These are phyloP conservation scores for Horisme vitalbata DNA, from an alignment of 2,888 invertebrate species.

Conservation along the genomic window DNA sequence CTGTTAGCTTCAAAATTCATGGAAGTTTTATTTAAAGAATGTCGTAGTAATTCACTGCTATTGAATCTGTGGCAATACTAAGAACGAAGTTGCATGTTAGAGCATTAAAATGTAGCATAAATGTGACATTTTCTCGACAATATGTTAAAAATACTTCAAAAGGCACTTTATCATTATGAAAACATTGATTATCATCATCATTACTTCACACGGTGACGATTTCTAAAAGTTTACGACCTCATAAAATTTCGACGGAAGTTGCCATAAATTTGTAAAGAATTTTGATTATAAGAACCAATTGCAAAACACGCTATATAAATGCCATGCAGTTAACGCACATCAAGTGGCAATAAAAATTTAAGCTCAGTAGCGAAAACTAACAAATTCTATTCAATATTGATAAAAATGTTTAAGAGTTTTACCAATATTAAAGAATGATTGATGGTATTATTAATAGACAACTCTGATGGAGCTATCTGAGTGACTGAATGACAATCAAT, in stretches of 20 bases:
- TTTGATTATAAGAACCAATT: slow-evolving; percentile 14
- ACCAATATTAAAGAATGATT: too few relatives aligned
- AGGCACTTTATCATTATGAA: slow-evolving; percentile 19
- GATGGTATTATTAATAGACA: too few relatives aligned
- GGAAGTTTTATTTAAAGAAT: slow-evolving; percentile 19
- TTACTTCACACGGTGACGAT: slow-evolving; percentile 22
- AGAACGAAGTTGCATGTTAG: slow-evolving; percentile 15
- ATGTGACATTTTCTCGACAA: slow-evolving; percentile 26
- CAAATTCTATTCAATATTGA: neutral
- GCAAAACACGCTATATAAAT: slow-evolving; percentile 18
- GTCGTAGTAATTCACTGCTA: too few relatives aligned
- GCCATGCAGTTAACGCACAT: slow-evolving; percentile 5
- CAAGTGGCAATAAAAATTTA: slow-evolving; percentile 9
- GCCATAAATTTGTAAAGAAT: slow-evolving; percentile 20
- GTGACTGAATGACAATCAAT: too few relatives aligned
- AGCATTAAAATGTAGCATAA: slow-evolving; percentile 31
- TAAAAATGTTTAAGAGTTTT: neutral
- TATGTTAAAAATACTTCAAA: slow-evolving; percentile 26
- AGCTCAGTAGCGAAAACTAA: slow-evolving; percentile 5
- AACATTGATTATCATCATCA: slow-evolving; percentile 27
- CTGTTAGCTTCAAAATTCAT: slow-evolving; percentile 17
- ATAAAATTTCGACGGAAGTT: slow-evolving; percentile 14
- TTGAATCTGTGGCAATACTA: slow-evolving; percentile 4
- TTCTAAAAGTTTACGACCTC: slow-evolving; percentile 14
- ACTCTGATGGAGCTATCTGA: too few relatives aligned